Percentiles rank a stretch among this genome's conserved stretches.
phyloP scores from a whole-genome alignment of 2,888 invertebrate genomes.

The Hirtodrosophila trivittata region DNA sequence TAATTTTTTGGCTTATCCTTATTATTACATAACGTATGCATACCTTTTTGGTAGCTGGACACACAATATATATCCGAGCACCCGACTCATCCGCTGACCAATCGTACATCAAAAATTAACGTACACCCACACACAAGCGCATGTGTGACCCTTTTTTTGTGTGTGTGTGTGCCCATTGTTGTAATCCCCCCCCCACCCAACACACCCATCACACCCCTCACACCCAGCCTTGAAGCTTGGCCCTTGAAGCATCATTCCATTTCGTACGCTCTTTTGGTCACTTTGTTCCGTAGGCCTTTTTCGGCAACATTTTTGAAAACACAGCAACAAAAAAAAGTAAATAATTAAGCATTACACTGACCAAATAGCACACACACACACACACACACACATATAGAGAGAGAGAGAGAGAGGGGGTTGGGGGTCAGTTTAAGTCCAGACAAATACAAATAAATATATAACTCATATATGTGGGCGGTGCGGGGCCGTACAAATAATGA shows the following conservation, averaged over 20 bases:
- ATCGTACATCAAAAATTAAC: conserved; percentile 82
- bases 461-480: conserved; percentile 58
- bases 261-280: conserved; percentile 61
- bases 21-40: conserved; percentile 81
- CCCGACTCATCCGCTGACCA: conserved; percentile 43
- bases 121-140: conserved; percentile 43
- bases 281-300: conserved; percentile 66
- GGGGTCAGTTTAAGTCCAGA: conserved; percentile 51
- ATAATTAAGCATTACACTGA: conserved; percentile 80
- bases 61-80: background rate
- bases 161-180: conserved; percentile 42
- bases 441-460: conserved; percentile 74
- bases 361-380: conserved; percentile 60
- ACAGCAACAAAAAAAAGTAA: conserved; percentile 65
- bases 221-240: background rate
- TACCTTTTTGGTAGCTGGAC: conserved; percentile 64
- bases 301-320: conserved; percentile 44
- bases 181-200: background rate
- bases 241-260: conserved; percentile 3
- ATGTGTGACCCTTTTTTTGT: conserved; percentile 71
- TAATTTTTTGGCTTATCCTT: conserved; percentile 82
- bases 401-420: background rate
- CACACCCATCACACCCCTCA: no score
- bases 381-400: conserved; percentile 5
- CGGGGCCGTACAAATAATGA: conserved; percentile 75